Base-by-base conservation (phyloP, 1,140 invertebrate genomes). In the Drosophila fuyamai region DNA sequence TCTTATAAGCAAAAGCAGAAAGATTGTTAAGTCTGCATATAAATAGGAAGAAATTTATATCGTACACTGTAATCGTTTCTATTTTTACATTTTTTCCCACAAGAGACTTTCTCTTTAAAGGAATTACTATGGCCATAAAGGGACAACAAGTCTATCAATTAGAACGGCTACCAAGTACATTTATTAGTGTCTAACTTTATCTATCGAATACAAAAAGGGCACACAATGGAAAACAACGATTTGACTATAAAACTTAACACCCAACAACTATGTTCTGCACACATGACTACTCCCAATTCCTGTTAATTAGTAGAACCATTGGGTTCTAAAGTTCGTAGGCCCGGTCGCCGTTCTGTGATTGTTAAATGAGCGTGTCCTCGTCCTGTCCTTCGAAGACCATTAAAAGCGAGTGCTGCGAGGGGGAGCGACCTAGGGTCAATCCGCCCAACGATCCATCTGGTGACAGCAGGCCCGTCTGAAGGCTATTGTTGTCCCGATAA, bases 291-390 rank as follows among this genome's bases (percentile, higher is more conserved):
- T 58, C 3, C 7, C 60, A 62, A 51, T 51, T 54, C 63, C 47
- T 51, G 36, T 50, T 75, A 63, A 72, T 51, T 58, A 40, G 16
- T 18, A 10, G 40, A 50, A 40, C 23, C 12, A 46, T 43, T 27
- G 7, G 40, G 47, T 74, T 65, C 74, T 85, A 85, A 55, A 88
- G 72, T 82, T 88, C 83, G 63, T 88, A 88, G 76, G 84, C 84
- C 41, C 85, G 85, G 84, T 89, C 81, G 81, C 84, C 84, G 74
- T 76, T 81, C 89, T 91, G 81, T 92, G 90, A 92, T 91, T 92
- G 90, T 92, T 95, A 96, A 79, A 96, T 95, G 40, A 96, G 93
- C 0, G 95, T 96, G 84, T 96, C 95, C 88, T 96, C 95, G 83
- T 96, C 96, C 90, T 95, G 95, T 16, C 93, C 93, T 77, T 95